Conservation (phyloP, 2,113 vertebrate species). For the Malurus melanocephalus region DNA sequence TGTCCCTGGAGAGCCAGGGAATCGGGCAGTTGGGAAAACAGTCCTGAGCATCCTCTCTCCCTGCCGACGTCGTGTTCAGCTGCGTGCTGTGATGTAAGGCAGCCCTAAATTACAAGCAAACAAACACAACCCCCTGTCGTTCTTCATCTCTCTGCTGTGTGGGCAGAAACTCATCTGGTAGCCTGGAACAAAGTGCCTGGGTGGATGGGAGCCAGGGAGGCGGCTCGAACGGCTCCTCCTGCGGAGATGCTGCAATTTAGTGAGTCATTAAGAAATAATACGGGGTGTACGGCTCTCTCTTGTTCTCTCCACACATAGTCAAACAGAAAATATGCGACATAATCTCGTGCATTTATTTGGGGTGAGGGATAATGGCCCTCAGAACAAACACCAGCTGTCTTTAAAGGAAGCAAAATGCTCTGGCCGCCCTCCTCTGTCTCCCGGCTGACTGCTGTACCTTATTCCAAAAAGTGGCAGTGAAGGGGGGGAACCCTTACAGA, state of each 20-base stretch:
- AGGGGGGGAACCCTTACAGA: neutral
- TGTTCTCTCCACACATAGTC: neutral
- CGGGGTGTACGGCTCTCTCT: neutral
- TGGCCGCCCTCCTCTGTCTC: neutral
- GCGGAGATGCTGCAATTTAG: neutral
- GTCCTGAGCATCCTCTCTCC: neutral
- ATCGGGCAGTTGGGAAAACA: fast-evolving
- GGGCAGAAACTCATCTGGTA: slow-evolving; percentile 3
- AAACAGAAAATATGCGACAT: neutral
- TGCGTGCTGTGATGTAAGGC: neutral
- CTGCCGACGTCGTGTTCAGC: neutral
- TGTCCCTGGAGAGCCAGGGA: neutral
- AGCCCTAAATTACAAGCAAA: neutral
- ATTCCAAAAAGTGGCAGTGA: neutral
- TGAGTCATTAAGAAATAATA: slow-evolving; percentile 5
- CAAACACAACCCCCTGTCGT: neutral
- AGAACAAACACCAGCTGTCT: neutral
- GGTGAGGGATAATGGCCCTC: neutral
- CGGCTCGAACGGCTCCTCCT: neutral
- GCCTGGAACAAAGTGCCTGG: neutral
- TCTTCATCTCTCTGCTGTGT: neutral
- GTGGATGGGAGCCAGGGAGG: neutral
- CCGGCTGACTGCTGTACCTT: neutral
- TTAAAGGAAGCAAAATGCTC: neutral
- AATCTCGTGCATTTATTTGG: neutral